A percentile compares a stretch with the other conserved stretches of the same genome.
phyloP scores from a whole-genome alignment of 1,140 invertebrate genomes.

The Globodera ellingtonae region DNA sequence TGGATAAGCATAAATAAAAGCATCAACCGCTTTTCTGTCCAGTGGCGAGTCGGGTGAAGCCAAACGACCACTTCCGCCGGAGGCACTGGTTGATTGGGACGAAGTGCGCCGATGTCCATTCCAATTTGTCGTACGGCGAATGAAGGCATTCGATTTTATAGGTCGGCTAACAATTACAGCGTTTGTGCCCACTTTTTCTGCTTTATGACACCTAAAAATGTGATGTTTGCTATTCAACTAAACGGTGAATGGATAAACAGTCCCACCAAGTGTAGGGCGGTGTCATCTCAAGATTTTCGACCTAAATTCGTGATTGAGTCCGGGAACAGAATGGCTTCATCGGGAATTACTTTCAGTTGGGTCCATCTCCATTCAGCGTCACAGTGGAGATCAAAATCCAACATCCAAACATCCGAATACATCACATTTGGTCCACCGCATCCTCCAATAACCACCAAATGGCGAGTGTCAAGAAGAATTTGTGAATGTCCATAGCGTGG shows the following conservation, averaged over 20 bases:
- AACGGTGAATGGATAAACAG: background rate
- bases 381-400: slow-evolving; percentile 69
- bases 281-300: slow-evolving; percentile 52
- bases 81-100: slow-evolving; percentile 13
- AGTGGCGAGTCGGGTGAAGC: slow-evolving; percentile 16
- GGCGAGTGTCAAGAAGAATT: slow-evolving; percentile 65
- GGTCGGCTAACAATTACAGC: slow-evolving; percentile 45
- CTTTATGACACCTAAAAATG: slow-evolving; percentile 75
- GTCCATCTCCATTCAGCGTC: slow-evolving; percentile 57
- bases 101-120: slow-evolving; percentile 21
- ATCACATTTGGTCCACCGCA: slow-evolving; percentile 75
- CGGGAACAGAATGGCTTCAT: background rate
- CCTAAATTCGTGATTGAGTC: slow-evolving; percentile 35
- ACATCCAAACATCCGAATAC: slow-evolving; percentile 76
- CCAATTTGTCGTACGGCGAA: slow-evolving; percentile 15
- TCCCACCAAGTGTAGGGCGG: slow-evolving; percentile 78
- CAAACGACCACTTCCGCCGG: slow-evolving; percentile 17
- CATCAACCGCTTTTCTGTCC: slow-evolving; percentile 25
- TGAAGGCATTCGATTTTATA: slow-evolving; percentile 27
- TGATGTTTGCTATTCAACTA: background rate
- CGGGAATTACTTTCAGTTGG: slow-evolving; percentile 40
- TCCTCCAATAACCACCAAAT: slow-evolving; percentile 71
- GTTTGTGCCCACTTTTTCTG: slow-evolving; percentile 74
- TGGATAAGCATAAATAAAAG: background rate
- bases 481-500: slow-evolving; percentile 57